Evolutionary conservation across 2,113 vertebrate species (phyloP).

Genomic region (Aptenodytes patagonicus): DNA sequence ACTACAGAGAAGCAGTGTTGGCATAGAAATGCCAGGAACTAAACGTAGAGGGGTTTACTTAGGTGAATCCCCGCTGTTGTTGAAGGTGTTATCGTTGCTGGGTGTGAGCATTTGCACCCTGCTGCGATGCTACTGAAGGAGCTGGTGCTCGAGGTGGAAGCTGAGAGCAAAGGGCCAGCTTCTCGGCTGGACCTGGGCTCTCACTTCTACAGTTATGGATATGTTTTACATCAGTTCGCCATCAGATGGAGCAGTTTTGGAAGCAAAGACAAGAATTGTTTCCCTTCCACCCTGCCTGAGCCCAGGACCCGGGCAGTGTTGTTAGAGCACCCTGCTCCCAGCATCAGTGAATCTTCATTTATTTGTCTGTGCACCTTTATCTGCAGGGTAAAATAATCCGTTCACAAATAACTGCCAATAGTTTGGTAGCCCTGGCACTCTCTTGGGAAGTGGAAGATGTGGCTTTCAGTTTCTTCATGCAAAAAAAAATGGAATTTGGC

Average conservation of each 20-base stretch:
- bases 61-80: neutral
- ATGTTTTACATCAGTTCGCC: constrained; percentile 27
- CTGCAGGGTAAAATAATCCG: rapidly evolving
- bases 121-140: neutral
- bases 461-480: neutral
- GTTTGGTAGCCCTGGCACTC: neutral
- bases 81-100: neutral
- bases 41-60: neutral
- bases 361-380: neutral
- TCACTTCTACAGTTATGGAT: neutral
- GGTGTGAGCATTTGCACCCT: neutral
- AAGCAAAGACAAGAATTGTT: neutral
- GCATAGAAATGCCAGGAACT: neutral
- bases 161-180: neutral
- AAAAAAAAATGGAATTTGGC: neutral
- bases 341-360: neutral
- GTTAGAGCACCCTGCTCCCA: neutral
- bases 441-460: neutral
- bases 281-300: neutral
- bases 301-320: neutral
- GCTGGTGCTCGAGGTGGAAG: neutral
- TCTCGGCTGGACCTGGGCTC: neutral
- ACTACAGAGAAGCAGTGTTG: neutral
- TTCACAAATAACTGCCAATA: neutral
- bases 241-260: constrained; percentile 60